Evolutionary conservation across 1,140 invertebrate genomes (phyloP), one percentile per base, ranked within the genome.

Genomic region (Apis florea): DNA sequence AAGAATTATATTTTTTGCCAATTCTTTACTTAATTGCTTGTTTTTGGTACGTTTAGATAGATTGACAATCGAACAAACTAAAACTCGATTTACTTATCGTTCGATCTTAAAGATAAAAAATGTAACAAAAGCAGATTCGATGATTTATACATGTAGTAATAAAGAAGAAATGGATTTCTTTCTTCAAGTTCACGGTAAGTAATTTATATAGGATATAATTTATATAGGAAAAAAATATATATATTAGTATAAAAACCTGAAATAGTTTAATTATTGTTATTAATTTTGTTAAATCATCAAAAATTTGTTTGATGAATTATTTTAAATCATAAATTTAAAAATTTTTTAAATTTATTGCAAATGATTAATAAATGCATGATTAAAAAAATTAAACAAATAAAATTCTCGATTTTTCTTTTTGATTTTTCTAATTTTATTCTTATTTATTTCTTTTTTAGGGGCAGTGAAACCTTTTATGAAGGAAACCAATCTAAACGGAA

Each of bases 21-120:
- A 31, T 31, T 31, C 4, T 0, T 67, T 26, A 2, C 4, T 47
- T 54, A 21, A 64, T 53, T 11, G 17, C 9, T n/a, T 26, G 0
- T 40, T 63, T n/a, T 81, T 47, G 24, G 26, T 47, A 71, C 79
- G 24, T 83, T 79, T 64, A 92, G 89, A 87, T 19, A 87, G 86
- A 76, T 1, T 91, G 11, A 54, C 70, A 2, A 81, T 91, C 11
- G 49, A 17, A n/a, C 58, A 11, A 1, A 40, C 64, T 24, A 72
- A 66, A 26, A 91, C 90, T 8, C 51, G 63, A 47, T 92, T 89
- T 61, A 92, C 89, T 47, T 74, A 93, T 87, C 85, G 86, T 53
- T 77, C 91, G 17, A 90, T 85, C 66, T 67, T 92, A 24, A 77
- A 59, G 6, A 89, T 91, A 49, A 84, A 85, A 49, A 71, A 89